A percentile compares a stretch with the other conserved stretches of the same genome.
Evolutionary conservation across 2,888 invertebrate species (phyloP).

Genomic region (Spisula subtruncata): DNA sequence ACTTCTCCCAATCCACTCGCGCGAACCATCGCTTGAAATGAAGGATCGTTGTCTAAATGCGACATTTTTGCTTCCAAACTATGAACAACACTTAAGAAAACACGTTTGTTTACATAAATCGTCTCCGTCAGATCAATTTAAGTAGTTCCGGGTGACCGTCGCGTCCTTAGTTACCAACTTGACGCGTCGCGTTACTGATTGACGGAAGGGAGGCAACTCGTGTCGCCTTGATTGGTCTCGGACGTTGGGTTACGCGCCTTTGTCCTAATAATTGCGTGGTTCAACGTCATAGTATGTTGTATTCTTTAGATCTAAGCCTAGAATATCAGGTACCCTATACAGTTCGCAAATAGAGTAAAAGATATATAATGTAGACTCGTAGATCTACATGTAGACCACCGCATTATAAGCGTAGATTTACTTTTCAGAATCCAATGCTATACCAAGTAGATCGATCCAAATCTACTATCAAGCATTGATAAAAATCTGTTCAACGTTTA

Average conservation of each 20-base stretch:
- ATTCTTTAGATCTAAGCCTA: no score
- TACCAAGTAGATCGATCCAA: no score
- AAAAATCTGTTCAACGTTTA: no score
- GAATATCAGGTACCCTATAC: no score
- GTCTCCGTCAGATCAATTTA: not conserved
- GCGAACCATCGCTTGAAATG: slow-evolving; percentile 82
- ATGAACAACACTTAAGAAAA: slow-evolving; percentile 7
- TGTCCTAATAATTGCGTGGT: no score
- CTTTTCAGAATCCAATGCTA: no score
- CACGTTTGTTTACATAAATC: slow-evolving; percentile 29
- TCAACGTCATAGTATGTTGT: no score
- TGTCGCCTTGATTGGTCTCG: not conserved
- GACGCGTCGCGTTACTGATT: slow-evolving; percentile 50
- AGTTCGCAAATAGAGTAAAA: no score
- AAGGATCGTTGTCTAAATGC: slow-evolving; percentile 74
- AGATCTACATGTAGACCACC: no score
- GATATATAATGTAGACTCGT: no score
- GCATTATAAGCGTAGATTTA: no score
- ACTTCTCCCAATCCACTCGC: slow-evolving; percentile 83
- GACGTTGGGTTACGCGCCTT: not conserved
- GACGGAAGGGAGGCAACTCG: slow-evolving; percentile 45
- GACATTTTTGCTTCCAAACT: slow-evolving; percentile 60
- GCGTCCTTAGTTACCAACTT: slow-evolving; percentile 65
- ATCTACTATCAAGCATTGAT: no score
- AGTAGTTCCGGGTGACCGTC: slow-evolving; percentile 67